Percentiles rank a stretch among this genome's conserved stretches.
Conservation (phyloP, 1,140 invertebrate genomes). For the Yoshiicerus persimilis region DNA sequence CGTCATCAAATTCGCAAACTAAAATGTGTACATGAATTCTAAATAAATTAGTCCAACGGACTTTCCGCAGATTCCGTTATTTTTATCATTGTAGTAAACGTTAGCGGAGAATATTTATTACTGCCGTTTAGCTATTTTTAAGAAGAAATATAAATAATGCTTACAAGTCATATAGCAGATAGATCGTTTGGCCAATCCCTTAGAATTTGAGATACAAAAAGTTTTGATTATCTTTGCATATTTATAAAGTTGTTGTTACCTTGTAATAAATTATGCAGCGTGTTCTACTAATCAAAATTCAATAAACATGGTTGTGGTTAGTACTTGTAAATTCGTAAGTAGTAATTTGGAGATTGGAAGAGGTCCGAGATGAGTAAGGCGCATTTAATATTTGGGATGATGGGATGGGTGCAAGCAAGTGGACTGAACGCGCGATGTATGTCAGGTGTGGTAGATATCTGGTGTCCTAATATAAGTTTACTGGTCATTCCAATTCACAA, state of each 20-base stretch:
- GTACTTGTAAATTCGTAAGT: background rate
- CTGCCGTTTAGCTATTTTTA: too few species aligned
- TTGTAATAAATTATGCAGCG: background rate
- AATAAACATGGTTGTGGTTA: background rate
- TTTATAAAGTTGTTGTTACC: background rate
- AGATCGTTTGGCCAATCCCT: too few species aligned
- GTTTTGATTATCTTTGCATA: background rate
- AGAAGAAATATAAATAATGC: too few species aligned
- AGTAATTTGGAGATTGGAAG: background rate
- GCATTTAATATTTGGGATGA: background rate
- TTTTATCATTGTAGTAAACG: too few species aligned
- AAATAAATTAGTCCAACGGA: too few species aligned
- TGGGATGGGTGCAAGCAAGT: background rate
- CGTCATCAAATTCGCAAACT: background rate
- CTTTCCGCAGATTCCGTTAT: too few species aligned
- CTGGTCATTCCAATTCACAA: background rate
- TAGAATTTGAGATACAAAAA: background rate
- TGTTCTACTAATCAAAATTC: background rate
- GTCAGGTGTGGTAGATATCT: background rate
- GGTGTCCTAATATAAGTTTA: background rate
- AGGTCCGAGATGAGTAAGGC: background rate
- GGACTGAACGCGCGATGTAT: slow-evolving; percentile 15
- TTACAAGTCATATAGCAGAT: too few species aligned
- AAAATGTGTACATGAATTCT: too few species aligned
- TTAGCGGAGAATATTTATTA: too few species aligned